Percentiles rank a stretch among this genome's conserved stretches.
Conservation (phyloP, 2,888 invertebrate genomes). For the Aricia artaxerxes region DNA sequence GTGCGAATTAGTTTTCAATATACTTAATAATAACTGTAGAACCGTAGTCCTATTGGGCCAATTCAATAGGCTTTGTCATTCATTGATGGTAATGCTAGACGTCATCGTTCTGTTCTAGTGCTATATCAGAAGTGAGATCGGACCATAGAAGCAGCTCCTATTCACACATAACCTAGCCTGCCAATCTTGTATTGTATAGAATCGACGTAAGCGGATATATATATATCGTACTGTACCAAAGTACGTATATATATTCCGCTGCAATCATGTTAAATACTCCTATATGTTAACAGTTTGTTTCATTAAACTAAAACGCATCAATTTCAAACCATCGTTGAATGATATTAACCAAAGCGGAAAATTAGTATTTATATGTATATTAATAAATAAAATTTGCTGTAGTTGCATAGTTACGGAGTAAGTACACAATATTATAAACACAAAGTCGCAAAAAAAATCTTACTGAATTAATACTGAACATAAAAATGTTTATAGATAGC, state of each 20-base stretch:
- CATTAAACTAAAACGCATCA: neutral
- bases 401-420: no score
- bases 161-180: slow-evolving; percentile 9
- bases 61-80: slow-evolving; percentile 14
- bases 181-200: slow-evolving; percentile 2
- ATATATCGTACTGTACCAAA: neutral
- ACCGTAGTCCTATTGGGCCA: neutral
- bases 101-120: neutral
- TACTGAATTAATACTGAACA: neutral
- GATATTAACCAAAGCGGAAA: neutral
- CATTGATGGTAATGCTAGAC: slow-evolving; percentile 3
- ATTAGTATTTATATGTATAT: no score
- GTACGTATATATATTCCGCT: neutral
- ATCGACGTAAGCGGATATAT: neutral
- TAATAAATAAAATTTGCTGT: no score
- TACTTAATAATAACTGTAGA: neutral
- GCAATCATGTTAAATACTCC: neutral
- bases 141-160: neutral
- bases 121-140: neutral
- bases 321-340: neutral
- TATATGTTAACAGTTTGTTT: neutral
- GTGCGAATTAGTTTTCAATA: slow-evolving; percentile 11
- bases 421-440: neutral
- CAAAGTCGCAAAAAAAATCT: neutral
- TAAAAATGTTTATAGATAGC: neutral